Conservation (phyloP, 2,113 vertebrate species). For the Phodopus roborovskii region DNA sequence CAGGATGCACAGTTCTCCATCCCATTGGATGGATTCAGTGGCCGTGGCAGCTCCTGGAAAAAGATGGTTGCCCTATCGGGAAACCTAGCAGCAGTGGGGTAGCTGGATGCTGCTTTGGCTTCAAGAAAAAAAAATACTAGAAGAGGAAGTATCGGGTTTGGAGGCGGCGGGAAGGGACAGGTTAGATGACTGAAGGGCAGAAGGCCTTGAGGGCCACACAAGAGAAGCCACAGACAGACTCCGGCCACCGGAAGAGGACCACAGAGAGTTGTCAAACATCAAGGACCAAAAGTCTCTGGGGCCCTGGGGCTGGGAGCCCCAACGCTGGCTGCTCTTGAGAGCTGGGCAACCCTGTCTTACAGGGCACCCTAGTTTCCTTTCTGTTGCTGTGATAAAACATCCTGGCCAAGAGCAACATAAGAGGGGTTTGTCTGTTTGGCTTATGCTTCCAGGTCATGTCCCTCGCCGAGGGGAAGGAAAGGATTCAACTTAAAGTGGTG, state of each 20-base stretch:
- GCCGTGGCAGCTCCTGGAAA: not conserved
- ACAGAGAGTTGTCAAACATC: not conserved
- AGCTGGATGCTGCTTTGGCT: not conserved
- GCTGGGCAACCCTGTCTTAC: not conserved
- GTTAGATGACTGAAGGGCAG: not conserved
- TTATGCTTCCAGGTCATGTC: not conserved
- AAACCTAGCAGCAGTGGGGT: not conserved
- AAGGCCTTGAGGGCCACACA: too few relatives aligned
- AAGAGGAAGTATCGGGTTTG: too few relatives aligned
- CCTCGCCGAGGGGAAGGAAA: not conserved
- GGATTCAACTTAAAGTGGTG: not conserved
- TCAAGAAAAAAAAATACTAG: not conserved
- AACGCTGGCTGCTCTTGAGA: not conserved
- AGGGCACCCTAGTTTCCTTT: not conserved
- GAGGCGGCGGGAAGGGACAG: too few relatives aligned
- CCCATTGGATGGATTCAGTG: not conserved
- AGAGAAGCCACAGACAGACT: not conserved
- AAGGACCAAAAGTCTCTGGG: not conserved
- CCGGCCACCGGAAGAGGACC: too few relatives aligned
- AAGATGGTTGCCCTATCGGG: too few relatives aligned
- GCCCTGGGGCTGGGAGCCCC: not conserved
- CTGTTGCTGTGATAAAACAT: slow-evolving; percentile 12
- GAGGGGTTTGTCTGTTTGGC: not conserved
- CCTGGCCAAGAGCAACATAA: not conserved
- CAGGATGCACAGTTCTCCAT: not conserved